Evolutionary conservation across 2,888 invertebrate species (phyloP), one percentile per base, ranked within the genome.

Genomic region (Biston betularia): DNA sequence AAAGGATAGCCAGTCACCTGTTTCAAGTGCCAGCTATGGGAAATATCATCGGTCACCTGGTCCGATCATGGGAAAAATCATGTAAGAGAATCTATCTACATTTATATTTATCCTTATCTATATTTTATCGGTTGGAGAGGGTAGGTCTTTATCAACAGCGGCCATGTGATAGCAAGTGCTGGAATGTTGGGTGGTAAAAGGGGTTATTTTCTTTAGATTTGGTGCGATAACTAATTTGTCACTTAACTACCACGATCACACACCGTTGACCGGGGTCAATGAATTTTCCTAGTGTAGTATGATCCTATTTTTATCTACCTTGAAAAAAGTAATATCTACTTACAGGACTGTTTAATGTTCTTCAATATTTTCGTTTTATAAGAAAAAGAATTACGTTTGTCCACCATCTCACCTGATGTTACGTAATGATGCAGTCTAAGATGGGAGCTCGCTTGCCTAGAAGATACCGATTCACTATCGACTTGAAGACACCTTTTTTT

Each of bases 21-120:
- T 46, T 63, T 74, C 66, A 57, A 69, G 69, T 65, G 48, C 10
- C 66, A 45, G 44, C 8, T 63, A 45, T 63, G 69, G 52, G 63
- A 66, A 66, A 54, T n/a, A 50, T 56, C 57, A 40, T 24, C 57
- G 65, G 73, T 74, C 87, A 87, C 86, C 88, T 88, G 87, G 75
- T 65, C 68, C 62, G 49, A 38, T 75, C 82, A 78, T 88, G 89
- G 84, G 89, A 88, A 89, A 82, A 75, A 64, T 44, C 1, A 59
- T 71, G 65, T 63, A 68, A 64, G 73, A 71, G 70, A 70, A 55
- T 68, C 45, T 68, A 60, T 68, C 40, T 59, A 33, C 42, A 35
- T 57, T 38, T 12, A 59, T 59, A 54, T 63, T 63, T 24, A 24
- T 24, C 24, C 24, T 24, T 24, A 24, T 24, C 24, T 24, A 24